Conservation (phyloP, 2,888 invertebrate genomes). For the Eudasyphora cyanicolor region DNA sequence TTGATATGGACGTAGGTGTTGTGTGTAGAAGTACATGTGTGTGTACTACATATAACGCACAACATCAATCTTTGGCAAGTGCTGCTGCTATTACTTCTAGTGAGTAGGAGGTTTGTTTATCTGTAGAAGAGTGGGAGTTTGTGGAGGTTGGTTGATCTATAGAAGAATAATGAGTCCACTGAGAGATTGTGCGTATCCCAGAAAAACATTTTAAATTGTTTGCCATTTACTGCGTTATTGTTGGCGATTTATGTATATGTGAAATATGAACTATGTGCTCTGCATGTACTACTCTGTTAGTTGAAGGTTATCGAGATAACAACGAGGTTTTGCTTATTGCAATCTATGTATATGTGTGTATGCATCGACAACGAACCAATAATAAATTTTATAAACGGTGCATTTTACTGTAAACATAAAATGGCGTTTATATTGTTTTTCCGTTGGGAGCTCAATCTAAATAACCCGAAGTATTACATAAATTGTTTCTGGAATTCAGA, state of each 20-base stretch:
- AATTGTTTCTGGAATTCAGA: too few relatives aligned
- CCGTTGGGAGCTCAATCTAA: too few relatives aligned
- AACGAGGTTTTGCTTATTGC: neutral
- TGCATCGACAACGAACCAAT: too few relatives aligned
- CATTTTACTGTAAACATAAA: too few relatives aligned
- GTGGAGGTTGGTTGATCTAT: neutral
- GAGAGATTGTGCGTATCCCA: conserved; percentile 8
- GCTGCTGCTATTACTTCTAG: neutral
- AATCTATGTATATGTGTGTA: too few relatives aligned
- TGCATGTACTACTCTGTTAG: neutral
- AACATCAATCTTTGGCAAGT: neutral
- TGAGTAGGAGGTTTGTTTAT: neutral
- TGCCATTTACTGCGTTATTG: conserved; percentile 16
- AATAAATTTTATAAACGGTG: too few relatives aligned
- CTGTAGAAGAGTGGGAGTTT: neutral
- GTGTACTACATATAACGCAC: neutral
- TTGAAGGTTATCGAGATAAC: neutral
- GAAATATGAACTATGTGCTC: neutral
- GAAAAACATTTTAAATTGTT: conserved; percentile 15
- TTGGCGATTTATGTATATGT: conserved; percentile 26
- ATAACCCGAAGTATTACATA: too few relatives aligned
- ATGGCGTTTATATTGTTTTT: too few relatives aligned
- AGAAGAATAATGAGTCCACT: conserved; percentile 16
- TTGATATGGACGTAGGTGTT: too few relatives aligned
- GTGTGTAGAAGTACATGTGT: neutral